Evolutionary conservation across 2,888 invertebrate genomes (phyloP).

Genomic region (Anagyrus pseudococci): DNA sequence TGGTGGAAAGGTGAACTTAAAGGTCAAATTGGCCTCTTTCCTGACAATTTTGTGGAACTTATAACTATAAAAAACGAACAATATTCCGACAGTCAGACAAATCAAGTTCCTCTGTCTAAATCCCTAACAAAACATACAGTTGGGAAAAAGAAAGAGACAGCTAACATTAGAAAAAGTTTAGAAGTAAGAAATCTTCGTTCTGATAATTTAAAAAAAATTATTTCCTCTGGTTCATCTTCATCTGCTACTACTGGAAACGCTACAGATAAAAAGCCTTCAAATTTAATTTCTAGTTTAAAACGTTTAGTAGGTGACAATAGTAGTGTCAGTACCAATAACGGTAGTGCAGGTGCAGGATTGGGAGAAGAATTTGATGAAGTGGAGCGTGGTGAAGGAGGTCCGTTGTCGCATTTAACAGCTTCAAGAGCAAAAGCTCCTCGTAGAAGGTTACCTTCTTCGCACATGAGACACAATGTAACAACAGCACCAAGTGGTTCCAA

Average conservation of each 20-base stretch:
- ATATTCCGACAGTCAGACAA: slow-evolving; percentile 45
- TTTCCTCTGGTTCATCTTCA: slow-evolving; percentile 42
- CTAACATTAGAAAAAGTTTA: slow-evolving; percentile 53
- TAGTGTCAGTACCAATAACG: slow-evolving; percentile 43
- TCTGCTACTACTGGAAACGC: slow-evolving; percentile 38
- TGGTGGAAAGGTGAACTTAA: slow-evolving; percentile 98
- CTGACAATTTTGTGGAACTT: slow-evolving; percentile 93
- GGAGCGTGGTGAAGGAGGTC: slow-evolving; percentile 61
- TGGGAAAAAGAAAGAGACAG: slow-evolving; percentile 53
- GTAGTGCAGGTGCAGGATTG: slow-evolving; percentile 44
- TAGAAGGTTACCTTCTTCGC: slow-evolving; percentile 70
- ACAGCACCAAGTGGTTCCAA: slow-evolving; percentile 28
- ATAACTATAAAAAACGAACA: slow-evolving; percentile 58
- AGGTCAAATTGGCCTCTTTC: slow-evolving; percentile 92
- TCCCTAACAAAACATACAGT: slow-evolving; percentile 44
- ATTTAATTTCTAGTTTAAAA: slow-evolving; percentile 51
- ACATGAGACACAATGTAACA: slow-evolving; percentile 47
- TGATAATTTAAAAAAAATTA: too few species aligned
- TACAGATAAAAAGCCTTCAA: slow-evolving; percentile 50
- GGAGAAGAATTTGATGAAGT: slow-evolving; percentile 63
- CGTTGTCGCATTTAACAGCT: slow-evolving; percentile 64
- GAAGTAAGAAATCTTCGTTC: slow-evolving; percentile 45
- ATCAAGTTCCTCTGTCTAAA: slow-evolving; percentile 44
- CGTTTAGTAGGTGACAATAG: slow-evolving; percentile 47
- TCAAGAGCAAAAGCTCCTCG: slow-evolving; percentile 71